Percentiles rank a stretch among this genome's conserved stretches.
phyloP scores from a whole-genome alignment of 2,888 invertebrate species.

The Malthinus seriepunctatus region DNA sequence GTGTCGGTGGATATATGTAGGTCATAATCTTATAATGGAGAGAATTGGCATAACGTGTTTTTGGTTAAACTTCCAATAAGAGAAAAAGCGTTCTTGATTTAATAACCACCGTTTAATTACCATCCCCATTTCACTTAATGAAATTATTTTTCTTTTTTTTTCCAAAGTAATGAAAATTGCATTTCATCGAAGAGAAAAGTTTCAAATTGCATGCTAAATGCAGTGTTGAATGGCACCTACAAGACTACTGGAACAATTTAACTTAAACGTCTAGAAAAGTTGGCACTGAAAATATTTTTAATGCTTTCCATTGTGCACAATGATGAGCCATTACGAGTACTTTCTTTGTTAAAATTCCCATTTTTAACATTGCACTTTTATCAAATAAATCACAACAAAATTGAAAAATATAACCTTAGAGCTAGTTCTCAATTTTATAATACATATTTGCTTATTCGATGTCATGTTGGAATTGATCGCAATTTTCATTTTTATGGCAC shows the following conservation, averaged over 20 bases:
- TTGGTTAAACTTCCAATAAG: neutral
- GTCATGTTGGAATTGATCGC: too few relatives aligned
- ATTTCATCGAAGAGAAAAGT: constrained; percentile 1
- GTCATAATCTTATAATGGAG: constrained; percentile 24
- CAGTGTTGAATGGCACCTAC: neutral
- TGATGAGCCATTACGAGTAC: constrained; percentile 8
- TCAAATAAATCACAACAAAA: too few relatives aligned
- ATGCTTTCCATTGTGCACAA: constrained; percentile 10
- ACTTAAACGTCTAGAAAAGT: constrained; percentile 12
- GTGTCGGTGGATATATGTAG: constrained; percentile 22
- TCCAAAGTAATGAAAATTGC: neutral
- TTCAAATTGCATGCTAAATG: constrained; percentile 15
- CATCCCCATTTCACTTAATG: too few relatives aligned
- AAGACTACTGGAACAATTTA: constrained; percentile 15
- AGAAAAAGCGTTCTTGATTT: too few relatives aligned
- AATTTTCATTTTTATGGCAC: too few relatives aligned
- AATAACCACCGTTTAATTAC: too few relatives aligned
- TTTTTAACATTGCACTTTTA: too few relatives aligned
- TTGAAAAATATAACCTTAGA: too few relatives aligned
- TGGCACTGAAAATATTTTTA: constrained; percentile 19
- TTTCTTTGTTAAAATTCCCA: neutral
- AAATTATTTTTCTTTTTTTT: too few relatives aligned
- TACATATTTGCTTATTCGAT: too few relatives aligned
- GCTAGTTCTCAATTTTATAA: too few relatives aligned
- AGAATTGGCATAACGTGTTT: constrained; percentile 21